Percentiles rank a stretch among this genome's conserved stretches.
phyloP scores from a whole-genome alignment of 2,888 invertebrate species.

The Ophioninae sp. region DNA sequence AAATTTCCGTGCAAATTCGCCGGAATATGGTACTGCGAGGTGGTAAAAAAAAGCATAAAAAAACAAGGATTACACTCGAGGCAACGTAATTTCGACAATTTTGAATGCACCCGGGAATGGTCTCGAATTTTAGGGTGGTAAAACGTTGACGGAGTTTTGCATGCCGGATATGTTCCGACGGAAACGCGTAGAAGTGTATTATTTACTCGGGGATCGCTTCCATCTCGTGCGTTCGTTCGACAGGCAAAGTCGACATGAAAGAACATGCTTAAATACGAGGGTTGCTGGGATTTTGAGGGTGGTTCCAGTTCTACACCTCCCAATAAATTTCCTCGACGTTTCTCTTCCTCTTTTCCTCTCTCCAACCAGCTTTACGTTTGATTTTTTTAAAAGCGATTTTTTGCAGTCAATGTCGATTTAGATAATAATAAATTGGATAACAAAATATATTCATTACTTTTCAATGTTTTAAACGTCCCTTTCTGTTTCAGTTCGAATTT shows the following conservation, averaged over 20 bases:
- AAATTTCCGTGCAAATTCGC: not conserved
- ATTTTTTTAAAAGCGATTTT: not conserved
- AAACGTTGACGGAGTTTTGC: not conserved
- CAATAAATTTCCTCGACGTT: not conserved
- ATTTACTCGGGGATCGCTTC: slow-evolving; percentile 17
- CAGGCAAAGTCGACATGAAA: slow-evolving; percentile 42
- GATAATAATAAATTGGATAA: no score
- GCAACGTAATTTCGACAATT: not conserved
- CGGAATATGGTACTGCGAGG: not conserved
- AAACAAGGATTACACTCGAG: not conserved
- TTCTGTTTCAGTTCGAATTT: no score
- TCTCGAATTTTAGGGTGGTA: not conserved
- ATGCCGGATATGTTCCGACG: not conserved
- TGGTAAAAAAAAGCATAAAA: not conserved
- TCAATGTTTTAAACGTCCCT: no score
- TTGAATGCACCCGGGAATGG: not conserved
- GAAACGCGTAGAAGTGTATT: slow-evolving; percentile 8
- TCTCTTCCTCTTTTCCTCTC: not conserved
- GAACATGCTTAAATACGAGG: slow-evolving; percentile 4
- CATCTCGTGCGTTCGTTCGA: slow-evolving; percentile 20
- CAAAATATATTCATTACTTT: no score
- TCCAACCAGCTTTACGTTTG: not conserved
- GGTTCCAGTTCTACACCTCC: not conserved
- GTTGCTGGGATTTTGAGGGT: slow-evolving; percentile 29
- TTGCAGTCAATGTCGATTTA: no score